These are phyloP conservation scores for Cephonodes hylas DNA, from an alignment of 2,888 invertebrate genomes.

Conservation along the genomic window DNA sequence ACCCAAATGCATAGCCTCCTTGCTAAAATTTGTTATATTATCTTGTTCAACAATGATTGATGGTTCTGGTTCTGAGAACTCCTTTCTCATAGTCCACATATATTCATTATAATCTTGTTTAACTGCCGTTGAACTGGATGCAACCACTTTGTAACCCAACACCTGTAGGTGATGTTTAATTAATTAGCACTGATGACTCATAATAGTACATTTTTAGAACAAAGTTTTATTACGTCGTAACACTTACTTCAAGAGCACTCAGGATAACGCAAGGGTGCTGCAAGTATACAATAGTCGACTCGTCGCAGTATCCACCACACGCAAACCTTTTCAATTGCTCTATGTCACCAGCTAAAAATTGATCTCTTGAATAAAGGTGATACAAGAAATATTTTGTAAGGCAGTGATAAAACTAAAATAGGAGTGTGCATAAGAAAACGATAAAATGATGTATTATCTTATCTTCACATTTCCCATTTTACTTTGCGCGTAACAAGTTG, in stretches of 20 bases:
- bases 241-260: conserved; percentile 88
- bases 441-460: neutral
- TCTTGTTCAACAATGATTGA: conserved; percentile 82
- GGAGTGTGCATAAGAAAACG: conserved; percentile 1
- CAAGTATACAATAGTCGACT: conserved; percentile 91
- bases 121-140: conserved; percentile 91
- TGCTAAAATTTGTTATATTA: conserved; percentile 82
- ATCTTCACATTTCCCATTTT: conserved; percentile 36
- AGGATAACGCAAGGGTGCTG: conserved; percentile 94
- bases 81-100: conserved; percentile 96
- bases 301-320: conserved; percentile 91
- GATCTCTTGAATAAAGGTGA: neutral
- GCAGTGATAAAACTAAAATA: conserved; percentile 24
- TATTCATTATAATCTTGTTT: conserved; percentile 95
- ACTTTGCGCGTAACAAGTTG: conserved; percentile 24
- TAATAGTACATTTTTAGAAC: neutral
- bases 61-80: conserved; percentile 91
- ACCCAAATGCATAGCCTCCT: conserved; percentile 78
- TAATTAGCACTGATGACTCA: conserved; percentile 19
- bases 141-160: conserved; percentile 92
- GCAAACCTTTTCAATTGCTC: conserved; percentile 91
- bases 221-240: neutral
- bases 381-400: conserved; percentile 7
- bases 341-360: conserved; percentile 85
- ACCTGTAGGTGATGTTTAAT: conserved; percentile 83